Evolutionary conservation across 2,888 invertebrate genomes (phyloP).

Genomic region (Campopleginae sp.): DNA sequence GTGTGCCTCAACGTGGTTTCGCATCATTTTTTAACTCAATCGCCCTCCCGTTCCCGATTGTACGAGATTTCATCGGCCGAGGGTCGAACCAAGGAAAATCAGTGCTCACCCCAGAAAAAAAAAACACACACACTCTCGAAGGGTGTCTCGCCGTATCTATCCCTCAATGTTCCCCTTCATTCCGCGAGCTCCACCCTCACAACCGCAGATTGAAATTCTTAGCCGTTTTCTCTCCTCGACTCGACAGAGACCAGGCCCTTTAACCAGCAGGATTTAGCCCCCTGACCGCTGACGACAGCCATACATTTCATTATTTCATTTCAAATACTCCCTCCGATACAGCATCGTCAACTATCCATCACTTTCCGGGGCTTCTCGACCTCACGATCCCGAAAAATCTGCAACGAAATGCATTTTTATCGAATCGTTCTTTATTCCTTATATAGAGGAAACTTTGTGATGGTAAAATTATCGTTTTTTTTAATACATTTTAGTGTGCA

Average conservation of each 20-base stretch:
- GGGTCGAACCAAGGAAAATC: conserved; percentile 55
- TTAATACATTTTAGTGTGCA: too few species aligned
- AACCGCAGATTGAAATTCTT: conserved; percentile 84
- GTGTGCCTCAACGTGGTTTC: conserved; percentile 45
- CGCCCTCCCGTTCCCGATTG: conserved; percentile 68
- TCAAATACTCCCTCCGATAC: conserved; percentile 72
- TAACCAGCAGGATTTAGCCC: conserved; percentile 49
- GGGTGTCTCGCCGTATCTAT: conserved; percentile 61
- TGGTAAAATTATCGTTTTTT: too few species aligned
- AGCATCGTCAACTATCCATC: conserved; percentile 72
- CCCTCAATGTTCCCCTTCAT: conserved; percentile 72
- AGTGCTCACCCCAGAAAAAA: conserved; percentile 51
- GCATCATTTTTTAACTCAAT: conserved; percentile 81
- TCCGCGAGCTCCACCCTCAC: conserved; percentile 75
- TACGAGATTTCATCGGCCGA: conserved; percentile 75
- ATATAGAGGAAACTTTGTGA: too few species aligned
- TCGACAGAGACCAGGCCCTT: too few species aligned
- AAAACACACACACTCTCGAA: conserved; percentile 52
- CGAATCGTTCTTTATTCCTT: neutral
- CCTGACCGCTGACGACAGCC: conserved; percentile 73
- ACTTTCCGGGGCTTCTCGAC: conserved; percentile 57
- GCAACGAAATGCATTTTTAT: conserved; percentile 41
- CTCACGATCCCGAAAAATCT: conserved; percentile 1
- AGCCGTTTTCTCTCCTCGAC: conserved; percentile 72
- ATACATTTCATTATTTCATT: conserved; percentile 82